Conservation (phyloP, 2,888 invertebrate species). For the Anaspis maculata region DNA sequence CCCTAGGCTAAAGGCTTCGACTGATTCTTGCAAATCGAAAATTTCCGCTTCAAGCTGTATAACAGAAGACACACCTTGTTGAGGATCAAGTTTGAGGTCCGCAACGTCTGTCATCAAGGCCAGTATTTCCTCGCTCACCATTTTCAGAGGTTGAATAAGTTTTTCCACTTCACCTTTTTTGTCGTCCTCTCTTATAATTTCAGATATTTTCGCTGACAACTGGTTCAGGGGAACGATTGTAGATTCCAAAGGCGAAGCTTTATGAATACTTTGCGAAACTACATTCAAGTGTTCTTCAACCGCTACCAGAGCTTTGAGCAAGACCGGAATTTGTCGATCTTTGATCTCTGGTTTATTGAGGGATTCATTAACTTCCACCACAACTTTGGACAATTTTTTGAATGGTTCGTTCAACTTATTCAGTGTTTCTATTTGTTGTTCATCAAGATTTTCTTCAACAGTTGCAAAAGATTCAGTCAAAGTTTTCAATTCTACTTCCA, state of each 20-base stretch:
- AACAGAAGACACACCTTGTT: too few species aligned
- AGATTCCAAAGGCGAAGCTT: conserved; percentile 9
- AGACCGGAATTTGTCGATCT: conserved; percentile 11
- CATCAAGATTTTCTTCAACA: conserved; percentile 1
- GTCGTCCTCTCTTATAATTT: conserved; percentile 5
- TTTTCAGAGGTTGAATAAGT: too few species aligned
- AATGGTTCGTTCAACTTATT: conserved; percentile 3
- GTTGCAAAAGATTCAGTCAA: neutral
- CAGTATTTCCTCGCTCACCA: conserved; percentile 12
- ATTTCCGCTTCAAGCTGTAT: too few species aligned
- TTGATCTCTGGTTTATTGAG: neutral
- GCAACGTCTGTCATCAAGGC: conserved; percentile 13
- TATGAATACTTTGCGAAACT: conserved; percentile 3
- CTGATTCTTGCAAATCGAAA: too few species aligned
- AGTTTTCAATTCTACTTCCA: conserved; percentile 2
- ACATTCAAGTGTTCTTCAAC: conserved; percentile 13
- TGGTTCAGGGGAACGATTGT: conserved; percentile 4
- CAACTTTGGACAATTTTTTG: conserved; percentile 1
- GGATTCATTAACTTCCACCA: neutral
- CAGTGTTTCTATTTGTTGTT: conserved; percentile 1
- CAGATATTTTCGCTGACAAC: conserved; percentile 7
- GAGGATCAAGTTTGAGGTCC: conserved; percentile 1
- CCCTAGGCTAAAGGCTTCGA: too few species aligned
- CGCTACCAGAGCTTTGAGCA: conserved; percentile 13
- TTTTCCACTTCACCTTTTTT: conserved; percentile 1